These are phyloP conservation scores for Sarcophaga rosellei DNA, from an alignment of 2,888 invertebrate species.

Conservation along the genomic window DNA sequence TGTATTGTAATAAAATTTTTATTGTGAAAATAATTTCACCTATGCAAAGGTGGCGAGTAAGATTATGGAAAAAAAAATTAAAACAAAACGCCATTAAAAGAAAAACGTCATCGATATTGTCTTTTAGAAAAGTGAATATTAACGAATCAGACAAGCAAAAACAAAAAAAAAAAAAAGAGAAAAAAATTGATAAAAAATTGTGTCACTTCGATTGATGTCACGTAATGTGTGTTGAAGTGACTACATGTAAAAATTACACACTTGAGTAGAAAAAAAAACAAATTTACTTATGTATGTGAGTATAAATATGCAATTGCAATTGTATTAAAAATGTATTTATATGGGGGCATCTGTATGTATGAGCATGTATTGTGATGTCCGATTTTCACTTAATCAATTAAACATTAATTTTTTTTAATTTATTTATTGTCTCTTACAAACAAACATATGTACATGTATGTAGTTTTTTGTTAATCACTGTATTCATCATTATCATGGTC, in stretches of 20 bases:
- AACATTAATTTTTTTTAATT: constrained; percentile 34
- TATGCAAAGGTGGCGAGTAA: not conserved
- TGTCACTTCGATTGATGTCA: constrained; percentile 67
- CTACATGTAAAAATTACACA: not conserved
- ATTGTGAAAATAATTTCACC: not conserved
- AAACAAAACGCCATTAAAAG: not conserved
- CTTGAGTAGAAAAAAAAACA: constrained; percentile 27
- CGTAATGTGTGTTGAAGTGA: constrained; percentile 65
- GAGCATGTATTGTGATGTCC: constrained; percentile 17
- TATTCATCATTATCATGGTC: constrained; percentile 21
- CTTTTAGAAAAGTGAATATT: constrained; percentile 35
- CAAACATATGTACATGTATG: not conserved
- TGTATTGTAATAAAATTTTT: too few relatives aligned
- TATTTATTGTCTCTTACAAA: not conserved
- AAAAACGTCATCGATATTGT: constrained; percentile 45
- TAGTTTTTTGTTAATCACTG: not conserved
- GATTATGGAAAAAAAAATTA: not conserved
- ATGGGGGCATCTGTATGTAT: constrained; percentile 3
- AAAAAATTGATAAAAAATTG: constrained; percentile 43
- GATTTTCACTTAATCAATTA: constrained; percentile 62
- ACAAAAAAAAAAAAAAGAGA: not conserved
- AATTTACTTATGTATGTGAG: constrained; percentile 16
- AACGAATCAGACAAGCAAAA: constrained; percentile 7
- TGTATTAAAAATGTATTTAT: too few relatives aligned
- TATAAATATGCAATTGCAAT: not conserved